Percentiles rank a stretch among this genome's conserved stretches.
Conservation (phyloP, 2,888 invertebrate genomes). For the Thymelicus sylvestris region DNA sequence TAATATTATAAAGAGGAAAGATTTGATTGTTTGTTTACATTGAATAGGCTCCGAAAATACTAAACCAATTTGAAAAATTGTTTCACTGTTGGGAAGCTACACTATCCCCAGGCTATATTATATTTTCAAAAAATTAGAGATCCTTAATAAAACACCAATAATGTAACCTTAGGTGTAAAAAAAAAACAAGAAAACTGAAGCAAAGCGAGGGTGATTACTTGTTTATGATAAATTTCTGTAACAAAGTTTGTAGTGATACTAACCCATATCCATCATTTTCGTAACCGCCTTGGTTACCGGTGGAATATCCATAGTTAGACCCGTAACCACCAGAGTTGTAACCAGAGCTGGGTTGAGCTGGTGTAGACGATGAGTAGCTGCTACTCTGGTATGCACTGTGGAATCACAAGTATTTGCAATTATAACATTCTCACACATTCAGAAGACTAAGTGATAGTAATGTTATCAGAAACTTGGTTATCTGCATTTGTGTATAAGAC, state of each 20-base stretch:
- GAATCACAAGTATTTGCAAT: background rate
- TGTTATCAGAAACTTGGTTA: conserved; percentile 60
- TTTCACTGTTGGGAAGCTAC: too few relatives aligned
- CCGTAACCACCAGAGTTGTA: conserved; percentile 69
- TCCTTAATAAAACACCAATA: too few relatives aligned
- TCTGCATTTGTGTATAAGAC: conserved; percentile 80
- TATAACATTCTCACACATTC: background rate
- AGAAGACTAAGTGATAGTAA: background rate
- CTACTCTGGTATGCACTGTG: conserved; percentile 71
- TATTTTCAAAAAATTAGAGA: too few relatives aligned
- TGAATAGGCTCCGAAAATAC: too few relatives aligned
- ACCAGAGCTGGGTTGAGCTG: conserved; percentile 58
- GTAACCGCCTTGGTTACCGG: conserved; percentile 65
- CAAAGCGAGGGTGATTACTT: too few relatives aligned
- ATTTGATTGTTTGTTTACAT: too few relatives aligned
- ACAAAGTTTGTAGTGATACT: conserved; percentile 40
- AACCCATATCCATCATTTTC: conserved; percentile 76
- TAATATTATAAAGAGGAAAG: too few relatives aligned
- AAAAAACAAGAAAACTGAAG: too few relatives aligned
- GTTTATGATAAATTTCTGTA: too few relatives aligned
- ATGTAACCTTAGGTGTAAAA: too few relatives aligned
- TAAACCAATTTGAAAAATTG: too few relatives aligned
- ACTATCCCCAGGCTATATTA: too few relatives aligned
- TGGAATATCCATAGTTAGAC: conserved; percentile 71
- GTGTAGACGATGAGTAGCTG: conserved; percentile 65